Conservation (phyloP, 2,888 invertebrate genomes). For the Nemoura dubitans region DNA sequence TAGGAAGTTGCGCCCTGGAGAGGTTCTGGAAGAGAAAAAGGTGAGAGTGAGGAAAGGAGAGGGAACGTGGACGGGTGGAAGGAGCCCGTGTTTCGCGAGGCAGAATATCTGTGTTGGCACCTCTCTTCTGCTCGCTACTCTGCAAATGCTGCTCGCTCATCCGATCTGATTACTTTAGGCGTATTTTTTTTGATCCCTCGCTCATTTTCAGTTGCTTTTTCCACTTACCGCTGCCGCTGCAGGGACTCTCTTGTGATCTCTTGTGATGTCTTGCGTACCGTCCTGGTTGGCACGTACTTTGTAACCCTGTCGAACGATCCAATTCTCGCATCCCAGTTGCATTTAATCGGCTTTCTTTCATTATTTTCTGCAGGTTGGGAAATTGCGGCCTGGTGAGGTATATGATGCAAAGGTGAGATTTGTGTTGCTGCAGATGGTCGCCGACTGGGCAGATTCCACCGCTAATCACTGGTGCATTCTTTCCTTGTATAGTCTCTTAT, state of each 20-base stretch:
- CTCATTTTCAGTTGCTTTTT: slow-evolving; percentile 36
- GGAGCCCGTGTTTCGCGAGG: background rate
- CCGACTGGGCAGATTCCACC: background rate
- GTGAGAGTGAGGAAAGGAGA: slow-evolving; percentile 71
- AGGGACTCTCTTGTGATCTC: background rate
- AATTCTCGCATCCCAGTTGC: slow-evolving; percentile 43
- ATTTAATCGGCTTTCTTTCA: slow-evolving; percentile 53
- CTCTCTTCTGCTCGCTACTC: background rate
- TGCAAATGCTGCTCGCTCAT: background rate
- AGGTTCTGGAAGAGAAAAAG: slow-evolving; percentile 93
- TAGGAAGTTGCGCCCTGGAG: slow-evolving; percentile 93
- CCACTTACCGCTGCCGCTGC: slow-evolving; percentile 31
- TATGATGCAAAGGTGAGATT: slow-evolving; percentile 79
- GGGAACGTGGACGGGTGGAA: background rate
- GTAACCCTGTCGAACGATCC: slow-evolving; percentile 41
- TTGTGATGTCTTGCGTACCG: slow-evolving; percentile 22
- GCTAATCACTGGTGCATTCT: slow-evolving; percentile 50
- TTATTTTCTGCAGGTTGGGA: slow-evolving; percentile 71
- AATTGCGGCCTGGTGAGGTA: slow-evolving; percentile 82
- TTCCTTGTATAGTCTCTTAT: slow-evolving; percentile 42
- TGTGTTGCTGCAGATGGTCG: slow-evolving; percentile 60
- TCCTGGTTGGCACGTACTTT: slow-evolving; percentile 38
- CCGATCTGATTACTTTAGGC: slow-evolving; percentile 38
- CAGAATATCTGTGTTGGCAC: background rate
- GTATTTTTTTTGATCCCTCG: slow-evolving; percentile 32